phyloP scores from a whole-genome alignment of 2,888 invertebrate genomes.

The Lithophane ornitopus region DNA sequence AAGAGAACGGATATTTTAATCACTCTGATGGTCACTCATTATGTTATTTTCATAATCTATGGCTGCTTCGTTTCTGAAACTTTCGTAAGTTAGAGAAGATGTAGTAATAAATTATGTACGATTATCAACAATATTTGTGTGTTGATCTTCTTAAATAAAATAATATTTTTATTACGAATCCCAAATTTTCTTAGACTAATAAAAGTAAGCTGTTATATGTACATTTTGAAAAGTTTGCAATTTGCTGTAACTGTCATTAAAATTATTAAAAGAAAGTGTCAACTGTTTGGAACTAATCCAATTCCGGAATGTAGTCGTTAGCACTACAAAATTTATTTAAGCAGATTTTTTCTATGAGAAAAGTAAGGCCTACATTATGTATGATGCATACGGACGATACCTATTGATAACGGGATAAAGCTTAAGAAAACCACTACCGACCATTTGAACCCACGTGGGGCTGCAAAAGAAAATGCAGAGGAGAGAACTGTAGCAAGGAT shows the following conservation, averaged over 20 bases:
- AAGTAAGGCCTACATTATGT: not conserved
- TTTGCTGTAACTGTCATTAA: not conserved
- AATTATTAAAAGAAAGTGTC: slow-evolving; percentile 28
- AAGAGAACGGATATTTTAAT: not conserved
- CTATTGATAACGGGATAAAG: no score
- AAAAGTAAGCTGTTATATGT: not conserved
- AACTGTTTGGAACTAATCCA: slow-evolving; percentile 39
- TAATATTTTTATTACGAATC: not conserved
- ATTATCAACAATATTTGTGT: not conserved
- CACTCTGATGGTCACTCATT: not conserved
- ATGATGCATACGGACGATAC: not conserved
- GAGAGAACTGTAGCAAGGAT: no score
- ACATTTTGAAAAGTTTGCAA: not conserved
- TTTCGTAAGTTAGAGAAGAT: not conserved
- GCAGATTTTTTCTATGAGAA: not conserved
- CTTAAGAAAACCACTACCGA: not conserved
- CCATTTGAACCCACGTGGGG: no score
- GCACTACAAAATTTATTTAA: not conserved
- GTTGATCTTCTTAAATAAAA: not conserved
- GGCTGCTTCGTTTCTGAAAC: not conserved
- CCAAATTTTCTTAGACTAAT: not conserved
- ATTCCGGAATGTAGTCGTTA: slow-evolving; percentile 23
- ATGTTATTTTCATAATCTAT: not conserved
- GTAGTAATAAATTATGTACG: not conserved
- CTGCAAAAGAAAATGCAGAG: not conserved